Evolutionary conservation across 1,140 invertebrate species (phyloP).

Genomic region (Drosophila mojavensis): DNA sequence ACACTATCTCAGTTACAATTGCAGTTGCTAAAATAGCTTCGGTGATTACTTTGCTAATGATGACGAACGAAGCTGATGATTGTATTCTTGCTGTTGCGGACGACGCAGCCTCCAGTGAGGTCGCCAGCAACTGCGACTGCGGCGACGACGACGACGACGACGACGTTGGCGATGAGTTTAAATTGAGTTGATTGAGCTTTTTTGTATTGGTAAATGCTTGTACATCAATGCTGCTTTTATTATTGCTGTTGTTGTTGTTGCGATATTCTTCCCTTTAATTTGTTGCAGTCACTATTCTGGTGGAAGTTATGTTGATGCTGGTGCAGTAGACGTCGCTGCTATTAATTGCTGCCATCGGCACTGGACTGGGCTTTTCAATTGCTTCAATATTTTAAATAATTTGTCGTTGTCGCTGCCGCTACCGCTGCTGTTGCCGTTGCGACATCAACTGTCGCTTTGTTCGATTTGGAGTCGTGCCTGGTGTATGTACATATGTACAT

Average conservation of each 20-base stretch:
- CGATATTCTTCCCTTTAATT: constrained; percentile 70
- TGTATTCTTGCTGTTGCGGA: constrained; percentile 11
- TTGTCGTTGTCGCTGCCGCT: constrained; percentile 31
- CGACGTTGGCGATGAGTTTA: constrained; percentile 74
- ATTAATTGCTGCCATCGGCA: constrained; percentile 66
- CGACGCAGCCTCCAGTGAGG: constrained; percentile 54
- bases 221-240: constrained; percentile 58
- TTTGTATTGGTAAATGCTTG: constrained; percentile 81
- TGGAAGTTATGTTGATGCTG: constrained; percentile 15
- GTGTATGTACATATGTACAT: neutral
- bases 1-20: constrained; percentile 41
- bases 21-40: constrained; percentile 14
- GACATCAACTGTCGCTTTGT: constrained; percentile 60
- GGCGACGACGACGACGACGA: constrained; percentile 42
- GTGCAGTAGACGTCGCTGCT: constrained; percentile 25
- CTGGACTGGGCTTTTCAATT: constrained; percentile 54
- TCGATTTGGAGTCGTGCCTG: constrained; percentile 8
- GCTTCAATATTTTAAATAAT: constrained; percentile 68
- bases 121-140: constrained; percentile 43
- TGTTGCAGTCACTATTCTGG: constrained; percentile 49
- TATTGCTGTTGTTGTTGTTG: constrained; percentile 39
- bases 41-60: constrained; percentile 9
- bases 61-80: constrained; percentile 13
- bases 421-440: constrained; percentile 34
- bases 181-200: constrained; percentile 80